Conservation (phyloP, 2,113 vertebrate genomes). For the Chelonoidis abingdonii region DNA sequence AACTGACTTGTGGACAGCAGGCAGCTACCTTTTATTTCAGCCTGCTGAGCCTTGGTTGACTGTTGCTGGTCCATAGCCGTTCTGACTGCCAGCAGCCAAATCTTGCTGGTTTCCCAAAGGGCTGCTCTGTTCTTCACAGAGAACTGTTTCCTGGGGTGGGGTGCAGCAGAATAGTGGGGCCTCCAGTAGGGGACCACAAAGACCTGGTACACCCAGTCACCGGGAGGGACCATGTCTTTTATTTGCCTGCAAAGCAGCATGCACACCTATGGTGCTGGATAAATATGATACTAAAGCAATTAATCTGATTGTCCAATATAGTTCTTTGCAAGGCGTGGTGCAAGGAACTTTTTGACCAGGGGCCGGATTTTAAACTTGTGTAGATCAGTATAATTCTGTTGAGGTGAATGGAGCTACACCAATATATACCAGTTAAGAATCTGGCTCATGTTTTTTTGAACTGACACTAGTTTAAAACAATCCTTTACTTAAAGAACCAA, state of each 20-base stretch:
- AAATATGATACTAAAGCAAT: constrained; percentile 12
- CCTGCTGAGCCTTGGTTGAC: background rate
- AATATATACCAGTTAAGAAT: background rate
- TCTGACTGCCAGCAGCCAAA: background rate
- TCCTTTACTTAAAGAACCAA: background rate
- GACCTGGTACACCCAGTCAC: background rate
- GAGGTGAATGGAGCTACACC: background rate
- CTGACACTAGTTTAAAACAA: constrained; percentile 21
- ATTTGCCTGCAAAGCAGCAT: background rate
- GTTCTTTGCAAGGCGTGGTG: background rate
- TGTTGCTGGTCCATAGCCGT: background rate
- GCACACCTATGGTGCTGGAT: background rate
- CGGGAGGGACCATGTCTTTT: rapidly evolving
- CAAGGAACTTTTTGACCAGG: background rate
- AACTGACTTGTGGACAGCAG: background rate
- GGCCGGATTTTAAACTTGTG: background rate
- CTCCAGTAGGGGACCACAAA: background rate
- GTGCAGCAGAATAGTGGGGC: background rate
- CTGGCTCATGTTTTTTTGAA: background rate
- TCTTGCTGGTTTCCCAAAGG: background rate
- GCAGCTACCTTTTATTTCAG: no score
- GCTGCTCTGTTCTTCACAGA: background rate
- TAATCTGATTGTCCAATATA: background rate
- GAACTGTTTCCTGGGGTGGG: background rate
- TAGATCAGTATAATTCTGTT: background rate